Evolutionary conservation across 2,888 invertebrate genomes (phyloP).

Genomic region (Zootermopsis nevadensis): DNA sequence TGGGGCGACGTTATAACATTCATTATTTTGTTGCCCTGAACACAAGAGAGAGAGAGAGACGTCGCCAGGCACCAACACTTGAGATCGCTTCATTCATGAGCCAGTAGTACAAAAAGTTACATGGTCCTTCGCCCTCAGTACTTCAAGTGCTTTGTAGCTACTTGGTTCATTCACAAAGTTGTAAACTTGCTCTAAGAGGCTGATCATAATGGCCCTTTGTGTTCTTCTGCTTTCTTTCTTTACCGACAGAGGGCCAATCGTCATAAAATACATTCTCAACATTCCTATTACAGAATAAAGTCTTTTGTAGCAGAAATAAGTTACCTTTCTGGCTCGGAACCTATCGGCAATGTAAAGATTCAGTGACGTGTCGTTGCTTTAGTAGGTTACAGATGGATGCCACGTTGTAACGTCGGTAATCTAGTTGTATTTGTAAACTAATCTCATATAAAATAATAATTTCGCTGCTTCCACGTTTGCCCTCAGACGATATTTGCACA

Average conservation of each 20-base stretch:
- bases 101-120: neutral
- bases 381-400: too few species aligned
- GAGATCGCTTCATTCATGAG: neutral
- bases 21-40: neutral
- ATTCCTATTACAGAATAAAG: neutral
- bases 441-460: too few species aligned
- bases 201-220: slow-evolving; percentile 5
- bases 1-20: slow-evolving; percentile 10
- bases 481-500: too few species aligned
- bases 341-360: too few species aligned
- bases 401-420: too few species aligned
- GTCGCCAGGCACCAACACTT: neutral
- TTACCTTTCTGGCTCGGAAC: too few species aligned
- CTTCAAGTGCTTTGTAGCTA: neutral
- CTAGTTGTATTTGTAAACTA: too few species aligned
- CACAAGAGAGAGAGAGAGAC: neutral
- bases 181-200: slow-evolving; percentile 1
- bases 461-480: too few species aligned
- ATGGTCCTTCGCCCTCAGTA: neutral
- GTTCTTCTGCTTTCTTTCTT: neutral
- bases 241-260: slow-evolving; percentile 17
- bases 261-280: neutral
- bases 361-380: too few species aligned
- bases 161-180: slow-evolving; percentile 9
- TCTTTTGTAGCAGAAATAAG: neutral